Evolutionary conservation across 2,888 invertebrate genomes (phyloP), one percentile per base, ranked within the genome.

Genomic region (Malacosoma neustria): DNA sequence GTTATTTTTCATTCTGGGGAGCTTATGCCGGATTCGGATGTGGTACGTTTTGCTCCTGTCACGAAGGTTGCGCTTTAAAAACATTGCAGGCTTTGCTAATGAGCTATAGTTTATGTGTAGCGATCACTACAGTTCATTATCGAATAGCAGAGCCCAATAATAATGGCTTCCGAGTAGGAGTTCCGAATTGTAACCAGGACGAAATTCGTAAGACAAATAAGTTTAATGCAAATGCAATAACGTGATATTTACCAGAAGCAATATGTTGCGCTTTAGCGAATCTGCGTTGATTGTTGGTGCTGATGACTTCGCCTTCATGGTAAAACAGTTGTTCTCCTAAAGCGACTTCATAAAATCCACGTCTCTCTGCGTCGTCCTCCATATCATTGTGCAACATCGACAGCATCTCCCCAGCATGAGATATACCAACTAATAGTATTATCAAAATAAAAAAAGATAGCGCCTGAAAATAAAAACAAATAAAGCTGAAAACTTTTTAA

Each of bases 311-410:
- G 4, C 75, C 76, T 40, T 80, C 77, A 36, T 77, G 75, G 40
- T 72, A 75, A 4, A 65, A 59, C 32, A 72, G 45, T 37, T 72
- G 70, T 11, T 75, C 72, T 12, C 73, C 76, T 34, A 76, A 73
- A 3, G 59, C 51, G 32, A 74, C 57, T 43, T 74, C 76, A 41
- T 76, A 79, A 47, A 79, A 67, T 2, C 82, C 81, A 13, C 70
- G 72, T 30, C 82, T 64, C 36, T 86, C 86, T 0, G 81, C 84
- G 37, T 86, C 85, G 33, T 86, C 86, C 45, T 80, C 84, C 86
- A 87, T 86, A 40, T 87, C 87, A 30, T 72, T 74, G 49, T 84
- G 80, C 4, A 87, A 72, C 76, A 84, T 77, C 4, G 77, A 72
- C 30, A 85, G 55, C 79, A 86, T 85, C 51, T 81, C 74, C 5